Percentiles rank a stretch among this genome's conserved stretches.
These are phyloP conservation scores for Epizoanthus ramosus DNA, from an alignment of 92 coral and sea anemone species.

Conservation along the genomic window DNA sequence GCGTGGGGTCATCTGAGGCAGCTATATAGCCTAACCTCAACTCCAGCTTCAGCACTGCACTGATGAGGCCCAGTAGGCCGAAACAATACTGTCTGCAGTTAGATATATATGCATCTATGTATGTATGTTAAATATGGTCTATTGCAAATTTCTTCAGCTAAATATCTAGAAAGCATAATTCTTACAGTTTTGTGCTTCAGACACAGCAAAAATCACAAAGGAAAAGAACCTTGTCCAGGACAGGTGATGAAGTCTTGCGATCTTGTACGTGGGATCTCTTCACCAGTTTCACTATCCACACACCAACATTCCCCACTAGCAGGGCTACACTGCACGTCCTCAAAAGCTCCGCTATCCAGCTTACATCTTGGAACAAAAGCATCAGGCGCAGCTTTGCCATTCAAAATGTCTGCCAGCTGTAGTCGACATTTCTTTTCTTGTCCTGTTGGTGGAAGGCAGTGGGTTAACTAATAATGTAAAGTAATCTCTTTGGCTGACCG, in stretches of 20 bases:
- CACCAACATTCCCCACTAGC: conserved; percentile 85
- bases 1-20: no score
- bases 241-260: conserved; percentile 78
- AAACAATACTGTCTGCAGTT: no score
- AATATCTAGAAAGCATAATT: not conserved
- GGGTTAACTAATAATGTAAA: no score
- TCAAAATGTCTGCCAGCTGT: conserved; percentile 62
- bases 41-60: no score
- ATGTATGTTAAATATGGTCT: no score
- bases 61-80: no score
- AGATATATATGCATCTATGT: no score
- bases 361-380: conserved; percentile 77
- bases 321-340: conserved; percentile 76
- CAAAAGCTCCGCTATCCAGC: conserved; percentile 63
- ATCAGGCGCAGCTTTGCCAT: conserved; percentile 53
- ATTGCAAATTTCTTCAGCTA: no score
- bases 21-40: no score
- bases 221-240: conserved; percentile 66
- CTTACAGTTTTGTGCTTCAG: not conserved
- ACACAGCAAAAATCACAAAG: no score
- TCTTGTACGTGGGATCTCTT: conserved; percentile 67
- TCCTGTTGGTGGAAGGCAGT: conserved; percentile 2
- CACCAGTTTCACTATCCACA: conserved; percentile 67
- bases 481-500: no score
- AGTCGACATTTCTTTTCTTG: conserved; percentile 53